A percentile compares a stretch with the other conserved stretches of the same genome.
These are phyloP conservation scores for Todus mexicanus DNA, from an alignment of 2,797 vertebrate genomes.

Conservation along the genomic window DNA sequence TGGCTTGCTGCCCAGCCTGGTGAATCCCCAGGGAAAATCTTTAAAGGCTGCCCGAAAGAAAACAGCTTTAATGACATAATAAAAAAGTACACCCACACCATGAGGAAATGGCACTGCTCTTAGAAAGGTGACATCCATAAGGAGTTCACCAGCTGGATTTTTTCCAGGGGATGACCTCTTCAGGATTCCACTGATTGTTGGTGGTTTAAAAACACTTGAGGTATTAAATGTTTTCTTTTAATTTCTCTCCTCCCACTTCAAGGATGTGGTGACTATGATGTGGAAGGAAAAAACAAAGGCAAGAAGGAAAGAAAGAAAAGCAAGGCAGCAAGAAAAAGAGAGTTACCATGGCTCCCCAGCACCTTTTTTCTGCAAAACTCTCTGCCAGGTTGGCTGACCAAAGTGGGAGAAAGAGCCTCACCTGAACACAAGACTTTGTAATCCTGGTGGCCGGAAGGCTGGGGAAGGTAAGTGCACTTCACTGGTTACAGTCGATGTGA, in stretches of 20 bases:
- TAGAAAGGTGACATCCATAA: background rate
- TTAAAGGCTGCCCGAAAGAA: constrained; percentile 15
- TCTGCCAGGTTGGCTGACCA: background rate
- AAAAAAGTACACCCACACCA: constrained; percentile 16
- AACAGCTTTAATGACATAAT: constrained; percentile 28
- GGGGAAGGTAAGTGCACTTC: background rate
- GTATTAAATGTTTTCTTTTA: constrained; percentile 52
- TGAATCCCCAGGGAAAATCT: constrained; percentile 5
- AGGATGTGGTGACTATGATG: background rate
- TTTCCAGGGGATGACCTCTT: constrained; percentile 21
- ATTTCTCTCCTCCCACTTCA: constrained; percentile 12
- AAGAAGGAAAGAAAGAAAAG: background rate
- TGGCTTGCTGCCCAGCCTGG: constrained; percentile 27
- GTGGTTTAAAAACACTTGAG: background rate
- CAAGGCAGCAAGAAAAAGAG: background rate
- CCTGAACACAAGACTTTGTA: background rate
- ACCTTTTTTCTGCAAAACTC: background rate
- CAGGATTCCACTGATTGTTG: background rate
- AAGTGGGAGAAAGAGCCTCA: background rate
- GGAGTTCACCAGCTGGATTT: constrained; percentile 19
- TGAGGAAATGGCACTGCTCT: constrained; percentile 18
- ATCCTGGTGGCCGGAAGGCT: background rate
- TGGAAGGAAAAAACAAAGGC: background rate
- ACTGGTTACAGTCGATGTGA: background rate
- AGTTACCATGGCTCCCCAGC: background rate